These are phyloP conservation scores for Eidolon helvum DNA, from an alignment of 2,113 vertebrate genomes.

Conservation along the genomic window DNA sequence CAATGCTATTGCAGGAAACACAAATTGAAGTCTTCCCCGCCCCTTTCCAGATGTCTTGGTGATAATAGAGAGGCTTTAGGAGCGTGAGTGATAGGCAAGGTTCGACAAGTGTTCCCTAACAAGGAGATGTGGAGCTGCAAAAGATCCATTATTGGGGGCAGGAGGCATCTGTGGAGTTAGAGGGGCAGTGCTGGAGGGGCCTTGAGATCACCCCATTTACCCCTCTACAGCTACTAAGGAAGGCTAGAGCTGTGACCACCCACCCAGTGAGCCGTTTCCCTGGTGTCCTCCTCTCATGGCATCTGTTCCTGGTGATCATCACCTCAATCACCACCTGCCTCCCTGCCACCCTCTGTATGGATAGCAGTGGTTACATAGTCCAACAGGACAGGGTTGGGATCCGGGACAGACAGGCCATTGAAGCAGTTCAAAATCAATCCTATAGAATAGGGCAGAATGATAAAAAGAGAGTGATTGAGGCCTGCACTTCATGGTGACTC, in stretches of 20 bases:
- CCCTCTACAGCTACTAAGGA: too few relatives aligned
- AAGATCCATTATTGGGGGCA: not conserved
- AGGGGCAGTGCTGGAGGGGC: not conserved
- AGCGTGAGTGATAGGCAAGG: not conserved
- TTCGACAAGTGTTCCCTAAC: not conserved
- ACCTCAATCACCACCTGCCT: not conserved
- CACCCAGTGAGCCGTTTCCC: not conserved
- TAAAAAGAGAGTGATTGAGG: not conserved
- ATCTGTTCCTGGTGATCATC: not conserved
- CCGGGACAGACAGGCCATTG: not conserved
- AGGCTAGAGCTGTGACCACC: too few relatives aligned
- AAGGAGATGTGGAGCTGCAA: not conserved
- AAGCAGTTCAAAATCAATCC: not conserved
- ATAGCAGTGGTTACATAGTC: not conserved
- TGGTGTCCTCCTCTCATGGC: not conserved
- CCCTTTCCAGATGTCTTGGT: not conserved
- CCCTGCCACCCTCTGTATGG: not conserved
- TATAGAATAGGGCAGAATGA: not conserved
- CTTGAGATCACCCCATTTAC: not conserved
- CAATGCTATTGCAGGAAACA: constrained; percentile 29
- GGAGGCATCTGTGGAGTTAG: not conserved
- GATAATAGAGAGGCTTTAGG: not conserved
- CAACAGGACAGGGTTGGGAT: not conserved
- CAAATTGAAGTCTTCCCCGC: constrained; percentile 36
- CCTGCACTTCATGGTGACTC: too few relatives aligned